Percentiles rank a stretch among this genome's conserved stretches.
Conservation (phyloP, 2,888 invertebrate species). For the Hyposoter dolosus region DNA sequence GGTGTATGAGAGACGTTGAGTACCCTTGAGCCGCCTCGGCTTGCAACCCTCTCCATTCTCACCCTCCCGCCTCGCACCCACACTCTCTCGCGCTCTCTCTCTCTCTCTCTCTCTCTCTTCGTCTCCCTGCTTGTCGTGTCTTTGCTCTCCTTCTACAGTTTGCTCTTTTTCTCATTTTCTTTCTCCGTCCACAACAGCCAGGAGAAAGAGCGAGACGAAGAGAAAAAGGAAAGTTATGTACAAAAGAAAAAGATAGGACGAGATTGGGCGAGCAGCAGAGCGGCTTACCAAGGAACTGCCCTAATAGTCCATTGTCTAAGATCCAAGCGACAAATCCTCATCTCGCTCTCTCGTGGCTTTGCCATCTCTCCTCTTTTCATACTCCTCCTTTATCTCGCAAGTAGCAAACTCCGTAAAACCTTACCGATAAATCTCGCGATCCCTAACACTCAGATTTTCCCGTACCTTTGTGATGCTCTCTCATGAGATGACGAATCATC, state of each 20-base stretch:
- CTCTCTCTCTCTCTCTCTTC: constrained; percentile 42
- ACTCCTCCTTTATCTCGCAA: constrained; percentile 32
- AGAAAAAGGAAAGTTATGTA: constrained; percentile 48
- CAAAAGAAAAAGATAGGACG: constrained; percentile 50
- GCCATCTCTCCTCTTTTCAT: constrained; percentile 44
- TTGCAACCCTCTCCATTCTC: constrained; percentile 64
- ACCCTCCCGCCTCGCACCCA: constrained; percentile 50
- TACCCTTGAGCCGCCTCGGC: constrained; percentile 66
- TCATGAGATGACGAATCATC: constrained; percentile 21
- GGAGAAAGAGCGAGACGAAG: constrained; percentile 48
- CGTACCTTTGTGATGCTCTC: constrained; percentile 12
- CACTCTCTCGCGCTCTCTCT: constrained; percentile 44
- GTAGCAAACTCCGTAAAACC: constrained; percentile 39
- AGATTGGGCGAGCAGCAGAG: constrained; percentile 75
- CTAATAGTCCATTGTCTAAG: constrained; percentile 84
- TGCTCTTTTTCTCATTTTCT: constrained; percentile 54
- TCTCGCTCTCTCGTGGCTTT: constrained; percentile 64
- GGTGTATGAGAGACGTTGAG: constrained; percentile 62
- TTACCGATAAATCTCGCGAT: constrained; percentile 45
- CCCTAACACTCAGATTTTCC: constrained; percentile 49
- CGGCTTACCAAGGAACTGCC: constrained; percentile 81
- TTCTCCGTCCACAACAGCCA: constrained; percentile 47
- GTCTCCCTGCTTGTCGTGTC: constrained; percentile 30
- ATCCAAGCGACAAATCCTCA: constrained; percentile 77
- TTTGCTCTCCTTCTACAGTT: constrained; percentile 52